phyloP scores from a whole-genome alignment of 2,888 invertebrate species.

The Zygothrica quintamaculata region DNA sequence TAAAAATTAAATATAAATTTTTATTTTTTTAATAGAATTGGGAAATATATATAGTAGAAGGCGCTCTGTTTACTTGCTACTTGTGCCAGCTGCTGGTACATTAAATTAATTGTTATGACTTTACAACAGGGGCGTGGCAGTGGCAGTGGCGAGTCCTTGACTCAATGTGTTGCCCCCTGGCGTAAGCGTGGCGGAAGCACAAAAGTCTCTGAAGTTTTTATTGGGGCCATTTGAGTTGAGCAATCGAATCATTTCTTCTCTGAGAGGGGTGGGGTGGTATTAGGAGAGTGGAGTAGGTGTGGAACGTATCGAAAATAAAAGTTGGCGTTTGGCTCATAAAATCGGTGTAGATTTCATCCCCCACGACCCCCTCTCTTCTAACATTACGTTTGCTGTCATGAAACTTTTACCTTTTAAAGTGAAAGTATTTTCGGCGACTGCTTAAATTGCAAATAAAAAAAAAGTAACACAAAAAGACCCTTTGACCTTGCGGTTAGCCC shows the following conservation, averaged over 20 bases:
- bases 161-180: slow-evolving; percentile 31
- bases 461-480: slow-evolving; percentile 47
- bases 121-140: slow-evolving; percentile 25
- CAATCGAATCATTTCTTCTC: slow-evolving; percentile 69
- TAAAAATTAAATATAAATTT: slow-evolving; percentile 4
- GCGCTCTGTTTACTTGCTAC: too few species aligned
- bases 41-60: too few species aligned
- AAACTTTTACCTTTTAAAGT: slow-evolving; percentile 67
- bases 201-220: slow-evolving; percentile 66
- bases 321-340: slow-evolving; percentile 47
- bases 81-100: slow-evolving; percentile 53
- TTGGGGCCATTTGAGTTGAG: slow-evolving; percentile 65
- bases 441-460: slow-evolving; percentile 55
- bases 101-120: slow-evolving; percentile 61
- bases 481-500: slow-evolving; percentile 63
- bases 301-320: slow-evolving; percentile 49
- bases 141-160: slow-evolving; percentile 24
- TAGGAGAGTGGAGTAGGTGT: too few species aligned
- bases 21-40: too few species aligned
- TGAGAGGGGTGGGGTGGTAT: too few species aligned
- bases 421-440: slow-evolving; percentile 41
- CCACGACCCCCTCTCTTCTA: neutral
- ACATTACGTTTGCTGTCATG: neutral
- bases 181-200: slow-evolving; percentile 46
- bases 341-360: slow-evolving; percentile 17